phyloP scores from a whole-genome alignment of 2,888 invertebrate genomes.

The Tinea semifulvella region DNA sequence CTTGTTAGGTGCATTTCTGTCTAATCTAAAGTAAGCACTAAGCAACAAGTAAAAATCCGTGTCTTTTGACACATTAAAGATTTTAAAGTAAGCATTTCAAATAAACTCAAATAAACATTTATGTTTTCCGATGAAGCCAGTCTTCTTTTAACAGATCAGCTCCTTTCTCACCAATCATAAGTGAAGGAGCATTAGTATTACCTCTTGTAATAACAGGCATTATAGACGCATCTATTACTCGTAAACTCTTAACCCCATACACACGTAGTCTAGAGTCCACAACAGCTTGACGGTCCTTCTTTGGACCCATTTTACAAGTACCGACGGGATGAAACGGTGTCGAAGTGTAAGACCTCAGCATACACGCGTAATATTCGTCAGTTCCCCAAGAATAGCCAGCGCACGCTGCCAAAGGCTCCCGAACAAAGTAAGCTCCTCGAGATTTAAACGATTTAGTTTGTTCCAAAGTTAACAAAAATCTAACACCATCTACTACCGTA shows the following conservation, averaged over 20 bases:
- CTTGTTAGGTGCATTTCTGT: no score
- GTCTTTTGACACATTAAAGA: no score
- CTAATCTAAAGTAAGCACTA: no score
- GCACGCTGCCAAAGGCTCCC: conserved; percentile 65
- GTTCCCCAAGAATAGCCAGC: conserved; percentile 63
- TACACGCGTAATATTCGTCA: conserved; percentile 71
- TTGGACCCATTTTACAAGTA: conserved; percentile 48
- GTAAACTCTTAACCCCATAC: conserved; percentile 45
- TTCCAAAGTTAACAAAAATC: conserved; percentile 63
- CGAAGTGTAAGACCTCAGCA: conserved; percentile 64
- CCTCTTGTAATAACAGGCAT: conserved; percentile 82
- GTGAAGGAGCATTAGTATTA: conserved; percentile 81
- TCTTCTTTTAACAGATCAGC: conserved; percentile 33
- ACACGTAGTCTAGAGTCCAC: conserved; percentile 41
- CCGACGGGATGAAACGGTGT: conserved; percentile 54
- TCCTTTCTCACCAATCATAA: conserved; percentile 78
- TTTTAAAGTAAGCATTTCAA: no score
- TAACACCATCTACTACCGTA: conserved; percentile 66
- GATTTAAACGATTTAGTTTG: conserved; percentile 63
- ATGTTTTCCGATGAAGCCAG: conserved; percentile 23
- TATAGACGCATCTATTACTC: conserved; percentile 81
- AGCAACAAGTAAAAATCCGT: no score
- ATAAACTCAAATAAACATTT: no score
- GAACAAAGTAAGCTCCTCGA: conserved; percentile 62
- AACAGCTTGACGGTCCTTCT: conserved; percentile 41